phyloP scores from a whole-genome alignment of 2,797 vertebrate species.

The Argya squamiceps region DNA sequence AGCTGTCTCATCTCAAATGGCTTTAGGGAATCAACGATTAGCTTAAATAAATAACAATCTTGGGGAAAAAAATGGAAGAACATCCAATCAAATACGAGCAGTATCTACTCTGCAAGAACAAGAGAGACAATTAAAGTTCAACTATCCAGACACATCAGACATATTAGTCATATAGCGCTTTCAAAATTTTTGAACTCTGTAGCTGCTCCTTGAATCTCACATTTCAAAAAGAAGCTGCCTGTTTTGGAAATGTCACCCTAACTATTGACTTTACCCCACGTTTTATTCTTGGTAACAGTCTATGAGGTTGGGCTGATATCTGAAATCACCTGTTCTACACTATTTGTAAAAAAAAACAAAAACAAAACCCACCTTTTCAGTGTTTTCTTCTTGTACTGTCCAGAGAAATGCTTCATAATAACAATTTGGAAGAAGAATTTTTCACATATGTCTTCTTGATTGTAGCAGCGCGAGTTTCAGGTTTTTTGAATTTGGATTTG shows the following conservation, averaged over 20 bases:
- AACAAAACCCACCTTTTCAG: fast-evolving
- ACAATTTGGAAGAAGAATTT: not conserved
- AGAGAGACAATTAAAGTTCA: not conserved
- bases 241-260: not conserved
- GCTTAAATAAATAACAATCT: not conserved
- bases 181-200: not conserved
- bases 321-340: not conserved
- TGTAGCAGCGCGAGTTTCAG: too few relatives aligned
- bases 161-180: not conserved
- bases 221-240: not conserved
- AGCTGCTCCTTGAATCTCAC: not conserved
- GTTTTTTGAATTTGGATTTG: too few relatives aligned
- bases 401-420: not conserved
- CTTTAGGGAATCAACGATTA: not conserved
- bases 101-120: not conserved
- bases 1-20: not conserved
- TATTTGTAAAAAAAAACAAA: not conserved
- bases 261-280: not conserved
- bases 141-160: not conserved
- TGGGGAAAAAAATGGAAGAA: not conserved
- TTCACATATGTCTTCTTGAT: not conserved
- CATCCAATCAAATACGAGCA: not conserved
- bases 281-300: conserved; percentile 21
- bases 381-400: not conserved
- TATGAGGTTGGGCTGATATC: not conserved